Base-by-base conservation (phyloP, 2,113 vertebrate species). In the Perccottus glenii region DNA sequence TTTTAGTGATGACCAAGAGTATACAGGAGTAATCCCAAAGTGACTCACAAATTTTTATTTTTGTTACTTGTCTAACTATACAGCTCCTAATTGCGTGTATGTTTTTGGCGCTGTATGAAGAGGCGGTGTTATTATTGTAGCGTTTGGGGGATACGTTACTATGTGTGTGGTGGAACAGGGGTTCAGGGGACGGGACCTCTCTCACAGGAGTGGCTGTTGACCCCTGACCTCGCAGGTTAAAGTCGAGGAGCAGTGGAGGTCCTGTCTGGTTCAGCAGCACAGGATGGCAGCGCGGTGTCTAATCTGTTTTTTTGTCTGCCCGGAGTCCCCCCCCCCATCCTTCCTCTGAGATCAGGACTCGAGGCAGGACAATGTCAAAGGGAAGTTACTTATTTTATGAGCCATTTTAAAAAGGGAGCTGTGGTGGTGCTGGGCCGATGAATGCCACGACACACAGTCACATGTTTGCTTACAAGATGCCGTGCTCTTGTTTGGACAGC, bases 101-200 rank as follows among this genome's bases (percentile, higher is more conserved):
- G 11, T 0, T 9, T 40, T 53, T 40, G 47, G 11, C 0, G 11
- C 43, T 56, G 52, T 85, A 62, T 59, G 68, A 62, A 50, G 70
- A 69, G 64, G 58, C 38, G 67, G 70, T 40, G 55, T 67, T 85
- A 77, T 82, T 81, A 73, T 76, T 67, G 50, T 70, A 64, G 64
- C 51, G 59, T 67, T 49, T 59, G 56, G 65, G 47, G 47, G 76
- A 55, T 48, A 58, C 49, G 75, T 77, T 78, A 66, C 80, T 84
- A 81, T 83, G 82, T 81, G 83, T 85, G 85, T 85, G 81, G 77
- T 86, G 83, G 69, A 27, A 71, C 50, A 59, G 66, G 62, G 83
- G 90, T 90, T 93, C 93, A 92, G 85, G 90, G 94, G 92, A 93
- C 92, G 85, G 75, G 81, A 87, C 82, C 91, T 93, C 84, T 93